Conservation (phyloP, 2,888 invertebrate species). For the Agonopterix alstromeriana region DNA sequence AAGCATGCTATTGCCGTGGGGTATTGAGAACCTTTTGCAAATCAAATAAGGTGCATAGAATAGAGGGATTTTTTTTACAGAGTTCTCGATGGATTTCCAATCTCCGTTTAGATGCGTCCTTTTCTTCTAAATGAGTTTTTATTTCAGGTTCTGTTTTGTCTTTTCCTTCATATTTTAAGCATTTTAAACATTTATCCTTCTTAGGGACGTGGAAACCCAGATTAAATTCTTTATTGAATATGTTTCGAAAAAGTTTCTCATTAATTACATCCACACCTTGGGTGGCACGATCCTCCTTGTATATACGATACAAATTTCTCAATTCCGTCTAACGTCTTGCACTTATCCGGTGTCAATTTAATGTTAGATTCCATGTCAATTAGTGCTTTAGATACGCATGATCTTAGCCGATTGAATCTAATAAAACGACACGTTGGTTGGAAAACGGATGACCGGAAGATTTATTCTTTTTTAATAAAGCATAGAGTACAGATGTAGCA, state of each 20-base stretch:
- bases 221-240: not conserved
- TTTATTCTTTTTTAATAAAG: too few species aligned
- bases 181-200: too few species aligned
- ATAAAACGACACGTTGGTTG: too few species aligned
- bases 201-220: not conserved
- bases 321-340: not conserved
- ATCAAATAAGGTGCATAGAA: not conserved
- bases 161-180: not conserved
- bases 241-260: not conserved
- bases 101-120: not conserved
- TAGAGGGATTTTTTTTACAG: not conserved
- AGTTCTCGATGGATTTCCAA: not conserved
- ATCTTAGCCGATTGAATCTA: too few species aligned
- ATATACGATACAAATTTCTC: not conserved
- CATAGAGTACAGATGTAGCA: too few species aligned
- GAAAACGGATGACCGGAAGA: too few species aligned
- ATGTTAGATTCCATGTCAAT: too few species aligned
- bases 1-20: constrained; percentile 9
- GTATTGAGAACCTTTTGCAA: constrained; percentile 9
- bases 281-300: not conserved
- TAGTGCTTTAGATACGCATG: too few species aligned
- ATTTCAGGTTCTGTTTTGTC: not conserved
- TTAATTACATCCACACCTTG: not conserved
- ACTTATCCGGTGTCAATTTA: too few species aligned
- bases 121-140: not conserved